These are phyloP conservation scores for Drosophila yooni DNA, from an alignment of 2,888 invertebrate genomes.

Conservation along the genomic window DNA sequence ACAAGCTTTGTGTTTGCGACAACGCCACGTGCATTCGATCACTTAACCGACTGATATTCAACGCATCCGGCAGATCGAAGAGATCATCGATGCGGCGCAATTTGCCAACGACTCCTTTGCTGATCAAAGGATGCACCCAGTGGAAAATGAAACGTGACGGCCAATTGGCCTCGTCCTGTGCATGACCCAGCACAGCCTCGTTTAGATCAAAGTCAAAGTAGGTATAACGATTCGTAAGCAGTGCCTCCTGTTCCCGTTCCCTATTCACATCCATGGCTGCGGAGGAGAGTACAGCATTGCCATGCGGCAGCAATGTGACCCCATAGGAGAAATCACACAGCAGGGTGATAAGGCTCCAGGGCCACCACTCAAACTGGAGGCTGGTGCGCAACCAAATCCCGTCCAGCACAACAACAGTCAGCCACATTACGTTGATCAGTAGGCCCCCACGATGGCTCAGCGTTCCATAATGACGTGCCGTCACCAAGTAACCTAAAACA, in stretches of 20 bases:
- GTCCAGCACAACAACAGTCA: conserved; percentile 88
- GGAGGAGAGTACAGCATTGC: conserved; percentile 83
- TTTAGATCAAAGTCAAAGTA: conserved; percentile 89
- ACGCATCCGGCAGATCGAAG: conserved; percentile 89
- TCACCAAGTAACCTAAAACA: conserved; percentile 86
- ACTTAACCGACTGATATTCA: conserved; percentile 81
- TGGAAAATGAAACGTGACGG: conserved; percentile 92
- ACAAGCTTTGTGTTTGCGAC: conserved; percentile 85
- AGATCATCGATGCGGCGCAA: conserved; percentile 92
- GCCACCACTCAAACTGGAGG: conserved; percentile 86
- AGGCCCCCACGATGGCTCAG: conserved; percentile 91
- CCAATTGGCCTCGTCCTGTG: conserved; percentile 91
- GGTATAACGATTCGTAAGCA: conserved; percentile 87
- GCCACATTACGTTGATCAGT: conserved; percentile 89
- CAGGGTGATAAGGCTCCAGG: conserved; percentile 88
- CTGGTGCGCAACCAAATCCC: conserved; percentile 90
- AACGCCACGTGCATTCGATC: conserved; percentile 83
- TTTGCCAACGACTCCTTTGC: conserved; percentile 91
- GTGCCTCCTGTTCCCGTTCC: conserved; percentile 86
- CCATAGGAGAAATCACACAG: conserved; percentile 89
- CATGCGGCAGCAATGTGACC: conserved; percentile 89
- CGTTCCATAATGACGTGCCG: conserved; percentile 88
- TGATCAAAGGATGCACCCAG: conserved; percentile 94
- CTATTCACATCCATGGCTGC: conserved; percentile 6
- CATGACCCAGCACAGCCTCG: conserved; percentile 91